Evolutionary conservation across 1,140 invertebrate genomes (phyloP).

Genomic region (Dufourea novaeangliae): DNA sequence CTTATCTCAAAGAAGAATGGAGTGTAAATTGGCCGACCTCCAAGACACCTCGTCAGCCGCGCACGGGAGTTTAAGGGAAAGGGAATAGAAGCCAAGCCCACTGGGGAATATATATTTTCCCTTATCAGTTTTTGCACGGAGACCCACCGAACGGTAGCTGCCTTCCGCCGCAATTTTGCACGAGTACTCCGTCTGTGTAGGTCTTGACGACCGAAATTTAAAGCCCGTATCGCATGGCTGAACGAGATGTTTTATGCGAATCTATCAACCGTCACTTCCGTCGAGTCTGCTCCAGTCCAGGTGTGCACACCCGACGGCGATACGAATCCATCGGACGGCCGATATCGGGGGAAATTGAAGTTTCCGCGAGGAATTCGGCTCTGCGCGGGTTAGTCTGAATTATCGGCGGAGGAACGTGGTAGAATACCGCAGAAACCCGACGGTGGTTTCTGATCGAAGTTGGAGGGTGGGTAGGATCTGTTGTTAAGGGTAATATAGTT

Average conservation of each 20-base stretch:
- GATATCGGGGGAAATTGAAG: background rate
- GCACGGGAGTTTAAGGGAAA: constrained; percentile 22
- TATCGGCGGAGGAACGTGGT: background rate
- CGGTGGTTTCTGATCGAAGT: too few relatives aligned
- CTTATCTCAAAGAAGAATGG: constrained; percentile 27
- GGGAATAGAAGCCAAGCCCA: constrained; percentile 43
- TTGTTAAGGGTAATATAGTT: constrained; percentile 5
- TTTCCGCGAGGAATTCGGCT: background rate
- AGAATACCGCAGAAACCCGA: background rate
- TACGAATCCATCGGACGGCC: too few relatives aligned
- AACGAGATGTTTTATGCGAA: constrained; percentile 36
- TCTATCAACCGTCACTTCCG: background rate
- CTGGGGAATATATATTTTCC: constrained; percentile 61
- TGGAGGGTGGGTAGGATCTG: background rate
- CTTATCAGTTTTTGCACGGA: constrained; percentile 63
- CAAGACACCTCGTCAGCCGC: constrained; percentile 64
- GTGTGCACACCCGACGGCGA: too few relatives aligned
- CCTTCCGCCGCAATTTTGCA: constrained; percentile 9
- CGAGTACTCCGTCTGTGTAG: background rate
- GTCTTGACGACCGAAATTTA: constrained; percentile 50
- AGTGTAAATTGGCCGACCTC: constrained; percentile 62
- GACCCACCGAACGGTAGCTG: constrained; percentile 4
- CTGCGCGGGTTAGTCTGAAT: background rate
- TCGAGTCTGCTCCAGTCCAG: background rate
- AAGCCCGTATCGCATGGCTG: constrained; percentile 46